These are phyloP conservation scores for Hozukius guyotensis DNA, from an alignment of 2,797 vertebrate genomes.

Conservation along the genomic window DNA sequence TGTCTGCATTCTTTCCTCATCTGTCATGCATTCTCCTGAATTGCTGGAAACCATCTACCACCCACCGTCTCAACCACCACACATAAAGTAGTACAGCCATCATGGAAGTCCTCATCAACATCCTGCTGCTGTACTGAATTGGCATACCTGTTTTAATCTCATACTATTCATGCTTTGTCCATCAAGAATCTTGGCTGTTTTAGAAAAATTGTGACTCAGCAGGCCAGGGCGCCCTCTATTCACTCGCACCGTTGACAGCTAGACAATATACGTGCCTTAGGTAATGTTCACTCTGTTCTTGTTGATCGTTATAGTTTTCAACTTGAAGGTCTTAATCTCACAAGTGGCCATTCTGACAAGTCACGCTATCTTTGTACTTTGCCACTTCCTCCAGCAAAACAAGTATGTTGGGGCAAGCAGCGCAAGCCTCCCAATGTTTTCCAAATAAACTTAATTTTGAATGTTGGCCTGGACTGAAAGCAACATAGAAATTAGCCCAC, in stretches of 20 bases:
- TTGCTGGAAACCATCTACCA: conserved; percentile 38
- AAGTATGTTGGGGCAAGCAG: background rate
- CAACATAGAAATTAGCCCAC: background rate
- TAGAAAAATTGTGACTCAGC: conserved; percentile 10
- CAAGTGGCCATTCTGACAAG: background rate
- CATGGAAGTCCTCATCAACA: background rate
- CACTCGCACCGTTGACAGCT: background rate
- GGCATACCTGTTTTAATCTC: background rate
- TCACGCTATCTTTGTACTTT: background rate
- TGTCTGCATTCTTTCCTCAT: conserved; percentile 66
- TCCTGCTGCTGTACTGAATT: background rate
- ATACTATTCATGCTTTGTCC: background rate
- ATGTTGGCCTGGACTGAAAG: background rate
- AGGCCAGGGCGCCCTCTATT: background rate
- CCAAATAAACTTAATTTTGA: background rate
- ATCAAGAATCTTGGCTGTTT: background rate
- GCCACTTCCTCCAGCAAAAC: background rate
- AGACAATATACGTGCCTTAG: background rate
- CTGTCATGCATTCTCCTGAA: conserved; percentile 57
- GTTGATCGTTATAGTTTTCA: background rate
- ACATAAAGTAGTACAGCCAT: background rate
- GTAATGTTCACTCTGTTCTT: background rate
- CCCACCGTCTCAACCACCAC: background rate
- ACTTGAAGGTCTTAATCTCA: background rate
- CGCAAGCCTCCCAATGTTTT: background rate